phyloP scores from a whole-genome alignment of 1,140 invertebrate genomes.

The Solenopsis fugax region DNA sequence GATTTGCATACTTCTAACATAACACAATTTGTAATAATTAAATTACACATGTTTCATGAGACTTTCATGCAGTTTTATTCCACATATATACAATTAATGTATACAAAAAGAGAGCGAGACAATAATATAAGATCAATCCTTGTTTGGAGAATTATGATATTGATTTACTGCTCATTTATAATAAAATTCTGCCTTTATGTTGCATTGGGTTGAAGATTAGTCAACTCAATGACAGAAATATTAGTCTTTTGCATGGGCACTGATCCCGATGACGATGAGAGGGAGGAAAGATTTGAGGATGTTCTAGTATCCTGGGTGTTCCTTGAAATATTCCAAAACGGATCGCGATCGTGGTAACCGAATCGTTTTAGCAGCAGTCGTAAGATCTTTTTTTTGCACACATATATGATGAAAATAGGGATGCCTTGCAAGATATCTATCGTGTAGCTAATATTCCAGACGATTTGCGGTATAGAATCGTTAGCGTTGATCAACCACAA shows the following conservation, averaged over 20 bases:
- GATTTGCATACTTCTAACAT: background rate
- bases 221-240: background rate
- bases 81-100: background rate
- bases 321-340: slow-evolving; percentile 79
- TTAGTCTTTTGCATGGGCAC: background rate
- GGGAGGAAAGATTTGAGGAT: slow-evolving; percentile 56
- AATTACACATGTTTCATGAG: background rate
- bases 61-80: background rate
- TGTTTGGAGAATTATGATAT: background rate
- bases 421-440: slow-evolving; percentile 89
- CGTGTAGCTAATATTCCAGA: slow-evolving; percentile 88
- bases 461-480: slow-evolving; percentile 83
- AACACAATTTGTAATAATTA: background rate
- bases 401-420: slow-evolving; percentile 91
- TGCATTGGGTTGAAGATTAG: background rate
- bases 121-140: background rate
- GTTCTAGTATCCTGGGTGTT: slow-evolving; percentile 76
- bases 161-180: background rate
- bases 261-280: background rate
- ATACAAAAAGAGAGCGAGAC: background rate
- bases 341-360: slow-evolving; percentile 72
- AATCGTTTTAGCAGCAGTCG: slow-evolving; percentile 85
- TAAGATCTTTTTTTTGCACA: slow-evolving; percentile 87
- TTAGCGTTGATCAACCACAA: slow-evolving; percentile 86
- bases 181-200: background rate